These are phyloP conservation scores for Periophthalmus modestus DNA, from an alignment of 2,113 vertebrate genomes.

Conservation along the genomic window DNA sequence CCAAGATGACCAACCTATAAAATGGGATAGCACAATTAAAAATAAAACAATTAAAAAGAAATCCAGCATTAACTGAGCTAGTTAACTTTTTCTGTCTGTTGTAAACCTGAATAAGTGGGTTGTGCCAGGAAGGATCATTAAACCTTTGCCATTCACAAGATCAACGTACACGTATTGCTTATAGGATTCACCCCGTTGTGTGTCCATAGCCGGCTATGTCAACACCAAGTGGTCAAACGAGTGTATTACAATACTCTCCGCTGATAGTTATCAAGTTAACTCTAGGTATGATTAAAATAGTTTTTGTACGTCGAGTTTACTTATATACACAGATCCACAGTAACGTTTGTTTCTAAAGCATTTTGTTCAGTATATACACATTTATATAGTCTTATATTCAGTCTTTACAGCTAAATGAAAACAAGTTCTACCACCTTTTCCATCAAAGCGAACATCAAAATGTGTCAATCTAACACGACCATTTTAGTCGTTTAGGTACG, in stretches of 20 bases:
- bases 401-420: neutral
- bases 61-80: neutral
- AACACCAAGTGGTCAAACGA: neutral
- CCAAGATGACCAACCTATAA: neutral
- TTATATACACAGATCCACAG: neutral
- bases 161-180: neutral
- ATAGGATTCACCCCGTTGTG: neutral
- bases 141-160: neutral
- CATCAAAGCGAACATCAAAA: neutral
- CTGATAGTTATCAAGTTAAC: no score
- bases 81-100: neutral
- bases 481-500: neutral
- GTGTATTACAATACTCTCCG: neutral
- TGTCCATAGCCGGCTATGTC: constrained; percentile 1
- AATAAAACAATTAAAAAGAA: neutral
- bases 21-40: neutral
- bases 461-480: neutral
- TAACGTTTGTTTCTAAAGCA: neutral
- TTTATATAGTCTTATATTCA: neutral
- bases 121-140: neutral
- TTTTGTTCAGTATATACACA: constrained; percentile 3
- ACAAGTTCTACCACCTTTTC: neutral
- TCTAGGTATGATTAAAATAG: no score
- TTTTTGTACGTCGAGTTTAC: neutral
- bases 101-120: neutral